Percentiles rank a stretch among this genome's conserved stretches.
phyloP scores from a whole-genome alignment of 2,888 invertebrate species.

The Charanyca ferruginea region DNA sequence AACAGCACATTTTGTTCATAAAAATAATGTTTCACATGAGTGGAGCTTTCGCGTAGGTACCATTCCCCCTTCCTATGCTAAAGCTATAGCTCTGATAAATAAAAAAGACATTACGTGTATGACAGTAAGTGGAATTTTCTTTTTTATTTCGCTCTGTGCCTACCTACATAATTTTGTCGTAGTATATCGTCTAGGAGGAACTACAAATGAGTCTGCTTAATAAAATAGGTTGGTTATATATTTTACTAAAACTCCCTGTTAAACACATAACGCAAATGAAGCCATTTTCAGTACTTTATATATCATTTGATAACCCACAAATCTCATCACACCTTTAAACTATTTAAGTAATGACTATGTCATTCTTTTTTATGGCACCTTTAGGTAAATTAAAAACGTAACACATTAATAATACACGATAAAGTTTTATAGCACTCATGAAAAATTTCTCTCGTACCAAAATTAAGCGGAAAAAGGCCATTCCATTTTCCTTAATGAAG shows the following conservation, averaged over 20 bases:
- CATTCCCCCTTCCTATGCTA: constrained; percentile 8
- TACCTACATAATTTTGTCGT: constrained; percentile 18
- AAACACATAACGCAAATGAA: constrained; percentile 12
- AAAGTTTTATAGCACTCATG: constrained; percentile 25
- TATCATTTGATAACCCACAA: constrained; percentile 20
- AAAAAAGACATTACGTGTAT: constrained; percentile 30
- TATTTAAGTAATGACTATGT: constrained; percentile 31
- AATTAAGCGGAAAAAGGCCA: constrained; percentile 46
- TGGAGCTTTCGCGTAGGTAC: constrained; percentile 4
- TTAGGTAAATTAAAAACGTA: constrained; percentile 30
- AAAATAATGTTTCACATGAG: constrained; percentile 30
- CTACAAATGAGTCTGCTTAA: neutral
- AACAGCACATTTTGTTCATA: constrained; percentile 32
- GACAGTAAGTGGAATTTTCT: constrained; percentile 24
- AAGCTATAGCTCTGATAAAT: constrained; percentile 41
- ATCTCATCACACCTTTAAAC: constrained; percentile 21
- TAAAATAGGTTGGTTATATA: neutral
- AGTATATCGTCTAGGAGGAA: no score
- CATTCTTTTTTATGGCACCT: constrained; percentile 20
- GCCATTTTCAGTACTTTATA: neutral
- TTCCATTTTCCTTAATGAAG: constrained; percentile 69
- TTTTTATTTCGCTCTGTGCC: constrained; percentile 28
- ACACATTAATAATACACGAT: constrained; percentile 44
- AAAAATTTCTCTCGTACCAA: constrained; percentile 20
- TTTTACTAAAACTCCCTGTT: neutral